Evolutionary conservation across 2,113 vertebrate species (phyloP), one percentile per base, ranked within the genome.

Genomic region (Ceyx melanurus): DNA sequence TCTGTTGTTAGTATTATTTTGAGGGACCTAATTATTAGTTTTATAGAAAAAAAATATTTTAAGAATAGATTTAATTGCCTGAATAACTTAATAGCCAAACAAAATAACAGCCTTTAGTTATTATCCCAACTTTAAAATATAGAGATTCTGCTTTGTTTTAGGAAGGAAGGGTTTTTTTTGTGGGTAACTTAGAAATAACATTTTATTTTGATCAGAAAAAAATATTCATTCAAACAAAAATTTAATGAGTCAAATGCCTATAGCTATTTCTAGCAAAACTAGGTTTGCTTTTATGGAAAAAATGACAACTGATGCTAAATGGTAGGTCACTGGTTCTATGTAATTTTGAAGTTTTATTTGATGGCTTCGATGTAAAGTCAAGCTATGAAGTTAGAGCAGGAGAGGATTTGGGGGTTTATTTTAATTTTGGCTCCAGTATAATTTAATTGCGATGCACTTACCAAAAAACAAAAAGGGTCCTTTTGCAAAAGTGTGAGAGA

Each of bases 131-230:
- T 89, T 88, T 87, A 83, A 93, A 94, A 77, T 22, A 48, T 2
- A 80, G 75, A 79, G 87, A 54, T 10, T 43, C 18, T 80, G 23
- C 43, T 95, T 87, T 96, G 37, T 31, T 92, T 96, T 76, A 74
- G n/a, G 64, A 67, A 77, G 58, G 37, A 67, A 31, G 37, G 64
- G 33, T 15, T 61, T 88, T 82, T 78, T 35, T 26, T 6, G 10
- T 12, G 20, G 5, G 2, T 35, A 82, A 29, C 50, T 70, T 85
- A 57, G n/a, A 85, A 93, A 85, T 67, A 77, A 20, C 18, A 66
- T 64, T 89, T 87, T 72, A 65, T 93, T 94, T 93, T 88, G 35
- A 88, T 92, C 8, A 77, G 45, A 82, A 94, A 76, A 92, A 88
- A 82, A 29, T 2, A 87, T 10, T 71, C 0, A 51, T 86, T 94